These are phyloP conservation scores for Dipodomys ordii DNA, from an alignment of 2,113 vertebrate species.

Conservation along the genomic window DNA sequence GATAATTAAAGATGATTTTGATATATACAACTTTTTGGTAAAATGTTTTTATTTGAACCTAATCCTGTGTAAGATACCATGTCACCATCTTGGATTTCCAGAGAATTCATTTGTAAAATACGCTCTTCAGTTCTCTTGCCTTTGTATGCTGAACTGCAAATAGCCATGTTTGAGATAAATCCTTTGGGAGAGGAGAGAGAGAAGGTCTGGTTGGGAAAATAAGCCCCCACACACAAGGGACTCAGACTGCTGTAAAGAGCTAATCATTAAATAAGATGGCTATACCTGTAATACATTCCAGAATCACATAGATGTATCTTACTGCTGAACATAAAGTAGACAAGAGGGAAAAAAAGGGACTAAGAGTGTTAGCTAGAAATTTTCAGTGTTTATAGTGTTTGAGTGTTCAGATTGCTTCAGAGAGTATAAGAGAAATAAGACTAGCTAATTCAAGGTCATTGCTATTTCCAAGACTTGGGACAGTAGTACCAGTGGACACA, in stretches of 20 bases:
- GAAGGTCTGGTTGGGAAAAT: conserved; percentile 10
- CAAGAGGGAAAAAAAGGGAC: neutral
- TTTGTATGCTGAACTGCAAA: neutral
- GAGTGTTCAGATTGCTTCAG: neutral
- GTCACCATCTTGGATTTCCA: neutral
- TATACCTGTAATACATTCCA: neutral
- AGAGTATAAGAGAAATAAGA: neutral
- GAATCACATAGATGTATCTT: neutral
- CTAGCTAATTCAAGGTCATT: neutral
- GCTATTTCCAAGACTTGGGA: neutral
- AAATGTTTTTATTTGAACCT: conserved; percentile 35
- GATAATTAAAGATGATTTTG: conserved; percentile 31
- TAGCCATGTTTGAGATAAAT: conserved; percentile 12
- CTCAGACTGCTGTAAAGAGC: neutral
- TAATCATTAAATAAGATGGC: neutral
- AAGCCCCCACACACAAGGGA: neutral
- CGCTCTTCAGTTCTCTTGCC: neutral
- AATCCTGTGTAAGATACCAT: neutral
- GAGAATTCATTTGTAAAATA: conserved; percentile 44
- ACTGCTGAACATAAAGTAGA: neutral
- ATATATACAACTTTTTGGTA: neutral
- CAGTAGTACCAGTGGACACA: neutral
- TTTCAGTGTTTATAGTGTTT: neutral
- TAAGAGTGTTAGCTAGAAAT: neutral
- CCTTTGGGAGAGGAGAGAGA: neutral